These are phyloP conservation scores for Sphaerodactylus townsendi DNA, from an alignment of 2,113 vertebrate genomes.

Conservation along the genomic window DNA sequence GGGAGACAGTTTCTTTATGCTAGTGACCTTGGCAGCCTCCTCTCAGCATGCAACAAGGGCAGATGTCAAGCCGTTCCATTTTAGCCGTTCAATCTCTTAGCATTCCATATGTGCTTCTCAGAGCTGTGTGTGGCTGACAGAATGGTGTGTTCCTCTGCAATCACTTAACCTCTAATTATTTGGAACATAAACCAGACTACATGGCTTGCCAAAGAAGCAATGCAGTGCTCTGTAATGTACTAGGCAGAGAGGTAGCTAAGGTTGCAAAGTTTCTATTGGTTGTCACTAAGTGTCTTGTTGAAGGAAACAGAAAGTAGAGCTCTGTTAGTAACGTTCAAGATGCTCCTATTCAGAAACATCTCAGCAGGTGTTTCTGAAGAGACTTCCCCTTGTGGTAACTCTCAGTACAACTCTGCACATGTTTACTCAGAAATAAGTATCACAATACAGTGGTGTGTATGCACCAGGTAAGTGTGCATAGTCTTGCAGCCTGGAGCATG, in stretches of 20 bases:
- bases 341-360: no score
- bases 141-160: neutral
- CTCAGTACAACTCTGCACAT: no score
- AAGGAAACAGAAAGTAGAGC: no score
- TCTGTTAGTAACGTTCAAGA: no score
- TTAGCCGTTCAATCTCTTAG: neutral
- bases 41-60: neutral
- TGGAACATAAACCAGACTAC: fast-evolving
- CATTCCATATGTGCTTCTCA: neutral
- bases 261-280: neutral
- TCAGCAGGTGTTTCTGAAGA: no score
- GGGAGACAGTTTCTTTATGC: neutral
- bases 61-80: neutral
- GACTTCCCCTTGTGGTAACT: no score
- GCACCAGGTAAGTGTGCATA: no score
- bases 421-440: no score
- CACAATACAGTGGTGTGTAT: no score
- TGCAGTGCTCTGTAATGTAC: neutral
- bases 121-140: neutral
- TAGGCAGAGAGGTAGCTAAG: neutral
- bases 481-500: neutral
- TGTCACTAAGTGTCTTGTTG: no score
- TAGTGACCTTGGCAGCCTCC: neutral
- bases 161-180: neutral
- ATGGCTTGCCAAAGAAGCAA: neutral